Percentiles rank a stretch among this genome's conserved stretches.
These are phyloP conservation scores for Siderastrea radians DNA, from an alignment of 92 coral and sea anemone species.

Conservation along the genomic window DNA sequence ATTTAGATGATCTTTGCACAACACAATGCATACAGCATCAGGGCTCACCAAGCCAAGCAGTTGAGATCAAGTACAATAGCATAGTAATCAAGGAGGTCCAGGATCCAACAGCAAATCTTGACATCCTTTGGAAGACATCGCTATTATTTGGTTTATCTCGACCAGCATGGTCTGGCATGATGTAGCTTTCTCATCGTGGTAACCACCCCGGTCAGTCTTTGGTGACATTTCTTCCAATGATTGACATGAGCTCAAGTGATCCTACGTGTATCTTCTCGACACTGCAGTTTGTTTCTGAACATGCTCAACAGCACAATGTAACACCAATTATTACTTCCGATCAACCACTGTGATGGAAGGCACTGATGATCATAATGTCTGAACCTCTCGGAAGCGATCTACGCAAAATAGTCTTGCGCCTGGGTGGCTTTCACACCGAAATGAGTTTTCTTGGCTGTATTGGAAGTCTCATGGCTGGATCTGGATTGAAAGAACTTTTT, in stretches of 20 bases:
- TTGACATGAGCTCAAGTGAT: slow-evolving; percentile 62
- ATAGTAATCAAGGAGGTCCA: not conserved
- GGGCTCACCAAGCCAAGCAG: slow-evolving; percentile 27
- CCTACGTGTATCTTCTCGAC: slow-evolving; percentile 41
- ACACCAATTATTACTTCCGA: too few species aligned
- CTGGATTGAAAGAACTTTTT: slow-evolving; percentile 46
- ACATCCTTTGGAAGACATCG: not conserved
- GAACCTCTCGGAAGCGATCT: not conserved
- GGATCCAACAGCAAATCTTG: slow-evolving; percentile 18
- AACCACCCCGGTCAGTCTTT: slow-evolving; percentile 42
- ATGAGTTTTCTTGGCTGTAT: slow-evolving; percentile 13
- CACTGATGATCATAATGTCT: not conserved
- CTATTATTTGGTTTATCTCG: slow-evolving; percentile 12
- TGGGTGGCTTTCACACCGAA: not conserved
- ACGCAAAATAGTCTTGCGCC: not conserved
- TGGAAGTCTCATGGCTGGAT: slow-evolving; percentile 60
- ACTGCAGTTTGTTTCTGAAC: slow-evolving; percentile 44
- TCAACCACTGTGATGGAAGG: not conserved
- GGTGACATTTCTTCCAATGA: slow-evolving; percentile 45
- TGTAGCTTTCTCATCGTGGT: slow-evolving; percentile 32
- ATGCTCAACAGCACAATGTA: slow-evolving; percentile 22
- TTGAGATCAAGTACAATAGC: slow-evolving; percentile 45
- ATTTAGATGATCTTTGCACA: slow-evolving; percentile 18
- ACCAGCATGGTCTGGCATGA: slow-evolving; percentile 59
- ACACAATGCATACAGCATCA: slow-evolving; percentile 33